phyloP scores from a whole-genome alignment of 2,113 vertebrate genomes.

The Dolichotis patagonum region DNA sequence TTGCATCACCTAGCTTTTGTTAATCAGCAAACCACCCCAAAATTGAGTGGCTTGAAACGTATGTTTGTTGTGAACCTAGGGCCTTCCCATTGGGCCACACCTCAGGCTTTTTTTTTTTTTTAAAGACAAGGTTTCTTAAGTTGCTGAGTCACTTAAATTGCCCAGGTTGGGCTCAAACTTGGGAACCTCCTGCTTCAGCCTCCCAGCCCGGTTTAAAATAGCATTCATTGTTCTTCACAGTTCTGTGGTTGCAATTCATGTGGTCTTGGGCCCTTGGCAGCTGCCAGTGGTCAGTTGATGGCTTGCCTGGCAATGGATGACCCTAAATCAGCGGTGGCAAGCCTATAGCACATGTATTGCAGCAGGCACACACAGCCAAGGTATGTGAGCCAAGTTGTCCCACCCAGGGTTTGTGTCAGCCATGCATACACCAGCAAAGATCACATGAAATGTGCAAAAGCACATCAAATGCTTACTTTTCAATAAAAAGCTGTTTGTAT shows the following conservation, averaged over 20 bases:
- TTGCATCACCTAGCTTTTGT: conserved; percentile 24
- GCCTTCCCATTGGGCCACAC: not conserved
- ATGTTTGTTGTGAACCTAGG: not conserved
- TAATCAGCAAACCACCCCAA: not conserved
- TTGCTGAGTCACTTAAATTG: not conserved
- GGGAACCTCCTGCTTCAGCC: not conserved
- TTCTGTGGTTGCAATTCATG: not conserved
- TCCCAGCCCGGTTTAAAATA: not conserved
- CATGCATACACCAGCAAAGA: not conserved
- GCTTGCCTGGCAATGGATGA: not conserved
- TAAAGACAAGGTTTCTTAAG: not conserved
- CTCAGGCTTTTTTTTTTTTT: not conserved
- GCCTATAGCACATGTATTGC: not conserved
- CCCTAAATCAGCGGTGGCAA: not conserved
- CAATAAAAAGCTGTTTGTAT: not conserved
- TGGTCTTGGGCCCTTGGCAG: not conserved
- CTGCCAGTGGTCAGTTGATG: not conserved
- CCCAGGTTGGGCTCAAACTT: not conserved
- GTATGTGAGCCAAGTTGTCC: not conserved
- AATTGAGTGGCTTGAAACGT: not conserved
- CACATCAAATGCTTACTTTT: not conserved
- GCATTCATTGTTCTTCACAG: not conserved
- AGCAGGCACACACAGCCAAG: not conserved
- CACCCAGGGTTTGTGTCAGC: not conserved
- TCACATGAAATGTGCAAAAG: not conserved